Evolutionary conservation across 2,888 invertebrate species (phyloP), one percentile per base, ranked within the genome.

Genomic region (Helicoverpa assulta): DNA sequence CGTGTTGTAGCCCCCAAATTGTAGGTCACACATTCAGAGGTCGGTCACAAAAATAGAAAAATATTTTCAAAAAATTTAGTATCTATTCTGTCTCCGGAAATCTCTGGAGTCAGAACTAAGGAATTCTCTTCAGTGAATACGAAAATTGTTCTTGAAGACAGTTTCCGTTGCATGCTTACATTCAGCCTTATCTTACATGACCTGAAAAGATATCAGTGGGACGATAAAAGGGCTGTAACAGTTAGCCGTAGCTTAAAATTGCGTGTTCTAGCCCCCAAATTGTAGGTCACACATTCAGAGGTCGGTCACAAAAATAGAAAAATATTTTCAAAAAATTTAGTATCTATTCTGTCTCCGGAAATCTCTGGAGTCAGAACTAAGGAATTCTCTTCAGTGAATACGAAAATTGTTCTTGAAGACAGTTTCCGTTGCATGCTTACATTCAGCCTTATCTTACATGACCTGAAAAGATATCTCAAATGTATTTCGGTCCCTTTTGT

Each of bases 401-500:
- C 64, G 69, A 77, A 80, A 73, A 77, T 53, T 77, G 66, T 66
- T 60, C 66, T 70, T 59, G 55, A 70, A 70, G 52, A 54, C 53
- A 19, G 60, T 71, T 75, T 59, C 64, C 70, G 69, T 66, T 72
- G 70, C 76, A 82, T 73, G 56, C 62, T 65, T 61, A 72, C 73
- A 80, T 81, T 77, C 61, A 33, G 61, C 64, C 66, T 79, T 83
- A 81, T 74, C 81, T 83, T 70, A 60, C 56, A 73, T 60, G 66
- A 64, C 70, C 77, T 73, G 69, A 75, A 80, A 77, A 80, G 61
- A 80, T 83, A 77, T 67, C 16, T 73, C 69, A 83, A 81, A 83
- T 80, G 81, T 81, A 53, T 73, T 76, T 83, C 56, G 64, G 67
- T 51, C 66, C 54, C 62, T 75, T 76, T 79, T 67, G 55, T 67